phyloP scores from a whole-genome alignment of 2,113 vertebrate genomes.

The Phalacrocorax aristotelis region DNA sequence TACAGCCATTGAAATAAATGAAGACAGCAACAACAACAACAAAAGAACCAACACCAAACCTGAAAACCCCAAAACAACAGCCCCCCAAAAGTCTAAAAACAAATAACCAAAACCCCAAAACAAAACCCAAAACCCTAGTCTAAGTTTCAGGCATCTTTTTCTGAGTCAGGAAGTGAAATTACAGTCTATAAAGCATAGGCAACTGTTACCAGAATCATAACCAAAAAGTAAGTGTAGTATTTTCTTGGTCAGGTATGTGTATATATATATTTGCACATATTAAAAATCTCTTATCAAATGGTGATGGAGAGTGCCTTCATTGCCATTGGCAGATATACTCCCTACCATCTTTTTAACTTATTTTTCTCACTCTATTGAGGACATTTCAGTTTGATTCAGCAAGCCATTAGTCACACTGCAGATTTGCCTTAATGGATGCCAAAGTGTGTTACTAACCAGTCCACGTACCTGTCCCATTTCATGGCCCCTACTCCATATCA shows the following conservation, averaged over 20 bases:
- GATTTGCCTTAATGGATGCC: not conserved
- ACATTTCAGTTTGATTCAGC: not conserved
- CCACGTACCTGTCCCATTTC: not conserved
- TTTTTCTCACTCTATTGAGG: not conserved
- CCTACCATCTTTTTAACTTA: not conserved
- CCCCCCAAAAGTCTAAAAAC: too few species aligned
- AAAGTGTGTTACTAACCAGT: not conserved
- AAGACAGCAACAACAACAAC: not conserved
- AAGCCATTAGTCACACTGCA: not conserved
- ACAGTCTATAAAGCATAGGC: not conserved
- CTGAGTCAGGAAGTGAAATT: not conserved
- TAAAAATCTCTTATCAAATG: not conserved
- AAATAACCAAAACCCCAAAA: too few species aligned
- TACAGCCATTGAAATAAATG: not conserved
- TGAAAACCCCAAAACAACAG: too few species aligned
- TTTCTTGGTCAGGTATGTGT: not conserved
- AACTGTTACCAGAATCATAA: not conserved
- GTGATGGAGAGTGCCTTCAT: not conserved
- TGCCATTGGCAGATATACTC: not conserved
- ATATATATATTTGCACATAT: not conserved
- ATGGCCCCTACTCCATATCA: not conserved
- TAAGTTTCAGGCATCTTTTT: not conserved
- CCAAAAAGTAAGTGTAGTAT: not conserved
- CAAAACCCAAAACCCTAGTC: not conserved
- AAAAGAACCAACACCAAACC: not conserved